Evolutionary conservation across 1,140 invertebrate species (phyloP).

Genomic region (Wasmannia auropunctata): DNA sequence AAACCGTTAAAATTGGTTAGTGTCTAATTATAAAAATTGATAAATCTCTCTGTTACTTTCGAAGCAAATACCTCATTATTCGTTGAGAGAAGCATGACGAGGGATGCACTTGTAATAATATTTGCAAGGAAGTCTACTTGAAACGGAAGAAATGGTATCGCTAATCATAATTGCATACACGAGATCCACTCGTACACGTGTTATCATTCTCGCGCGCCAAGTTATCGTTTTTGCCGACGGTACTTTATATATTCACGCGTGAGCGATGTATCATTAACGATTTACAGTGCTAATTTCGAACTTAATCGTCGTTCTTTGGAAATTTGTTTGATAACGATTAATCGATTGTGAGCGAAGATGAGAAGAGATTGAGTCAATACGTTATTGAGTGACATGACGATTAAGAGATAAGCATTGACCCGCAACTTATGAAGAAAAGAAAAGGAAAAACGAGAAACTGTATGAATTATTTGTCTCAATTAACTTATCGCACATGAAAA

Average conservation of each 20-base stretch:
- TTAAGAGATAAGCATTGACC: slow-evolving; percentile 27
- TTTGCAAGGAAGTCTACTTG: neutral
- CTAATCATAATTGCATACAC: slow-evolving; percentile 1
- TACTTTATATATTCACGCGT: neutral
- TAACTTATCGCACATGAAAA: neutral
- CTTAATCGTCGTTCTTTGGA: slow-evolving; percentile 20
- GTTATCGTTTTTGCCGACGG: neutral
- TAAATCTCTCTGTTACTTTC: neutral
- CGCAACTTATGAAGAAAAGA: neutral
- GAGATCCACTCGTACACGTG: neutral
- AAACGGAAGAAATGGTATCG: neutral
- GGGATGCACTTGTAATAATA: neutral
- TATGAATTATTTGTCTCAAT: neutral
- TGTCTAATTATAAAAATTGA: too few species aligned
- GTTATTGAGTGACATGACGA: slow-evolving; percentile 3
- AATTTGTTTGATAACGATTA: slow-evolving; percentile 42
- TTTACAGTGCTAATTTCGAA: slow-evolving; percentile 23
- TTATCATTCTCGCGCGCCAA: slow-evolving; percentile 13
- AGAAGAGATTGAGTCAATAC: slow-evolving; percentile 38
- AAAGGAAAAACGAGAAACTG: neutral
- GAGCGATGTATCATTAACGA: slow-evolving; percentile 31
- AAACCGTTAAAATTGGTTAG: too few species aligned
- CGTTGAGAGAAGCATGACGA: neutral
- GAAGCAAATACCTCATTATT: neutral
- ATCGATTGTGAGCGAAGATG: slow-evolving; percentile 27